Base-by-base conservation (phyloP, 2,113 vertebrate genomes). In the Pseudorhombus dupliciocellatus region DNA sequence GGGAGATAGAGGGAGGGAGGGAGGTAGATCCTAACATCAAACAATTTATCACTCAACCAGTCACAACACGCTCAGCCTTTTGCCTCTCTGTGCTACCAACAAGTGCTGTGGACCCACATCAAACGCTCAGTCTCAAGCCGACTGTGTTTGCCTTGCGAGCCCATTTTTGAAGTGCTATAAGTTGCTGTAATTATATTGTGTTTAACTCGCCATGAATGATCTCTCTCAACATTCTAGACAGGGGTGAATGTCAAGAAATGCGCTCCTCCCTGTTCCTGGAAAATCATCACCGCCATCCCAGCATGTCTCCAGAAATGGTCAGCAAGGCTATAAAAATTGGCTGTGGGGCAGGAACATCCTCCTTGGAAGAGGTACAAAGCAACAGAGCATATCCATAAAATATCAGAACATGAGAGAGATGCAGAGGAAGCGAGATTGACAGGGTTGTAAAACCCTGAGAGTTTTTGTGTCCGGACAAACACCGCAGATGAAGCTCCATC, bases 41-140 rank as follows among this genome's bases (percentile, higher is more conserved):
- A 90, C 86, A 88, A 79, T 90, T 87, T 84, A 90, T 90, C 81
- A 84, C 81, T 79, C 53, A 67, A 73, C 88, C 80, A 89, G 91
- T 92, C 83, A 74, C 84, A 87, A 84, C 91, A 80, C 67, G 89
- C 76, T 83, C 66, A 52, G 21, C 37, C 70, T 66, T 69, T 80
- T 16, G 75, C 81, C 63, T 84, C 70, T 86, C 75, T 69, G 51
- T 3, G 65, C 79, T 84, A 76, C 79, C 77, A 81, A 78, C 79
- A 68, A 87, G 66, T 81, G 77, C 51, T 58, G 55, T 31, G 54
- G 84, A 85, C 70, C 77, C 79, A 89, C 87, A 87, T 87, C 85
- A 89, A 88, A 85, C 66, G 20, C 65, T 58, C 54, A 57, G 25
- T 61, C 74, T 59, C 64, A 70, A 83, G 66, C 67, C 71, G 42